Conservation (phyloP, 2,888 invertebrate genomes). For the Nomada ruficornis region DNA sequence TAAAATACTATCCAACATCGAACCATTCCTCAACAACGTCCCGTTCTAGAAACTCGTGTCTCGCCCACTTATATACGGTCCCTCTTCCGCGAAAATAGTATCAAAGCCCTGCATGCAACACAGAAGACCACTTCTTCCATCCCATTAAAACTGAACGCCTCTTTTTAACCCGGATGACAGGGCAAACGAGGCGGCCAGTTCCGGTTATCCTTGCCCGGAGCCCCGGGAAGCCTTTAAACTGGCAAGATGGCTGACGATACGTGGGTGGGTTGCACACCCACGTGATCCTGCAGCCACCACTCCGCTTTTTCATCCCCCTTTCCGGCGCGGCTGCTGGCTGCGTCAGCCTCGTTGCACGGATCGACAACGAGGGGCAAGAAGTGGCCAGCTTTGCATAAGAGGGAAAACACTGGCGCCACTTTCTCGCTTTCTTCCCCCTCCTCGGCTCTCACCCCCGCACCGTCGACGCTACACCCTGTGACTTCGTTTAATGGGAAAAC, state of each 20-base stretch:
- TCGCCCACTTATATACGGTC: not conserved
- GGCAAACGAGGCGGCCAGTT: conserved; percentile 55
- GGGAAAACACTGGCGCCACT: conserved; percentile 59
- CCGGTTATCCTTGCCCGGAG: conserved; percentile 59
- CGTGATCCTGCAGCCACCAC: conserved; percentile 66
- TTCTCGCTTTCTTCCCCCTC: conserved; percentile 11
- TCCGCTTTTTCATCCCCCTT: conserved; percentile 64
- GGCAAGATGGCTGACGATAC: conserved; percentile 70
- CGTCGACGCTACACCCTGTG: conserved; percentile 1
- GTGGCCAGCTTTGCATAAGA: conserved; percentile 65
- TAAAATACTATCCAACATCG: not conserved
- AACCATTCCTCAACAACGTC: not conserved
- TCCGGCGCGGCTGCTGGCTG: conserved; percentile 13
- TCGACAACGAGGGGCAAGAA: conserved; percentile 60
- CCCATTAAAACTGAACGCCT: not conserved
- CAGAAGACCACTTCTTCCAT: not conserved
- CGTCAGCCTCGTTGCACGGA: conserved; percentile 50
- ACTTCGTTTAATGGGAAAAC: conserved; percentile 68
- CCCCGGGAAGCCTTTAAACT: conserved; percentile 63
- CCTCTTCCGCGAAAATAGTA: not conserved
- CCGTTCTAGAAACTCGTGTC: conserved; percentile 8
- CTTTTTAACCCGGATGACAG: conserved; percentile 13
- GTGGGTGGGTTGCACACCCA: conserved; percentile 64
- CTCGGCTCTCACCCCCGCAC: no score
- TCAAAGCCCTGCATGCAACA: not conserved